Base-by-base conservation (phyloP, 2,113 vertebrate species). In the Perca schrenkii region DNA sequence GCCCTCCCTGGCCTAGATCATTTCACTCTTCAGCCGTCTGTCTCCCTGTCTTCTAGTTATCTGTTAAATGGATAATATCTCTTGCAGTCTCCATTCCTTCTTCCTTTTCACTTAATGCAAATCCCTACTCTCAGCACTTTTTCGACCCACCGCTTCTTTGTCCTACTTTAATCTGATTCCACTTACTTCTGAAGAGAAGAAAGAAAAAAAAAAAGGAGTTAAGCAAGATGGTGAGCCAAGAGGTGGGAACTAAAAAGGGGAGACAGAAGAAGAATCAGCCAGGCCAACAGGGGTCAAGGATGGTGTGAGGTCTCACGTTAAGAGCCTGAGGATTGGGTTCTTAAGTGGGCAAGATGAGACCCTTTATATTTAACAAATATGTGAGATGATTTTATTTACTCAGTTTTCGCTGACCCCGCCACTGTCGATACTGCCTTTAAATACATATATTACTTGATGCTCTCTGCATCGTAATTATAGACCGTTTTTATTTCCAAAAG, bases 121-220 rank as follows among this genome's bases (percentile, higher is more conserved):
- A 91, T 85, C 80, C 77, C 76, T 54, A 77, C 70, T 77, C 86
- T 91, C 88, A 91, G 86, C 89, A 89, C 77, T 89, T 91, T 85
- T 47, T 64, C 11, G 19, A 69, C 61, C 73, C 52, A 19, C 74
- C 47, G 15, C 53, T 88, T 87, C 86, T 92, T 85, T 90, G 88
- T 82, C 91, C 88, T 91, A 86, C 90, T 92, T 93, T 82, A 90
- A 92, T 85, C 86, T 80, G 64, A 87, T 88, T 82, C 87, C 50
- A 54, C 62, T 47, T 62, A 80, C 40, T 57, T 88, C 76, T 46
- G 17, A 40, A 64, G 81, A 28, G 15, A 19, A 36, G 36, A 28
- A 80, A 65, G 46, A 40, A 21, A 36, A 50, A 80, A 58, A 54
- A 43, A 14, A 74, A 43, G 10, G 2, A 49, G 78, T 63, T 40